Percentiles rank a stretch among this genome's conserved stretches.
Conservation (phyloP, 2,888 invertebrate species). For the Euphydryas editha region DNA sequence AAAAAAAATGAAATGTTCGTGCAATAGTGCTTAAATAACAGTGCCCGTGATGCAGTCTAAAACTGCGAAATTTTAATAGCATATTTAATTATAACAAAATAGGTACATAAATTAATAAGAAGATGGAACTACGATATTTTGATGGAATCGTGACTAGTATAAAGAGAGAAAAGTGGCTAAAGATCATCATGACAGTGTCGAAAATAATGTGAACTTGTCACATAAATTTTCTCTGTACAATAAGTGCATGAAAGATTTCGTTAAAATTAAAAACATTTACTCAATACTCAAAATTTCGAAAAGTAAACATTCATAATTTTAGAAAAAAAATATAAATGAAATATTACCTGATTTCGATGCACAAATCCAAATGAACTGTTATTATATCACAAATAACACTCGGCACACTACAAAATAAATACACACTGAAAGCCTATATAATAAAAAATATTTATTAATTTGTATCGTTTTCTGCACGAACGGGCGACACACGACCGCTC, state of each 20-base stretch:
- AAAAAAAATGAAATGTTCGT: background rate
- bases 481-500: slow-evolving; percentile 45
- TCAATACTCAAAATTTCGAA: background rate
- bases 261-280: background rate
- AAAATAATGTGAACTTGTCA: background rate
- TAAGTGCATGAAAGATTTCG: background rate
- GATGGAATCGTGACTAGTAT: background rate
- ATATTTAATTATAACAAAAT: background rate
- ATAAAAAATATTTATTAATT: slow-evolving; percentile 44
- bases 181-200: background rate
- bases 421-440: slow-evolving; percentile 47
- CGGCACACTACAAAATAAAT: slow-evolving; percentile 50
- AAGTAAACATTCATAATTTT: background rate
- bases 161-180: background rate
- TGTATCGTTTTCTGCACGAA: slow-evolving; percentile 48
- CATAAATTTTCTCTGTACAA: background rate
- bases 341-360: slow-evolving; percentile 7
- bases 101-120: background rate
- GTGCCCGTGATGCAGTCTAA: slow-evolving; percentile 11
- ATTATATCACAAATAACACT: slow-evolving; percentile 19
- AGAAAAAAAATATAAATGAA: slow-evolving; percentile 4
- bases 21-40: background rate
- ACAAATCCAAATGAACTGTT: slow-evolving; percentile 14
- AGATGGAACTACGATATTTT: background rate
- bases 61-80: slow-evolving; percentile 13